Evolutionary conservation across 1,140 invertebrate genomes (phyloP).

Genomic region (Philotrypesis tridentata): DNA sequence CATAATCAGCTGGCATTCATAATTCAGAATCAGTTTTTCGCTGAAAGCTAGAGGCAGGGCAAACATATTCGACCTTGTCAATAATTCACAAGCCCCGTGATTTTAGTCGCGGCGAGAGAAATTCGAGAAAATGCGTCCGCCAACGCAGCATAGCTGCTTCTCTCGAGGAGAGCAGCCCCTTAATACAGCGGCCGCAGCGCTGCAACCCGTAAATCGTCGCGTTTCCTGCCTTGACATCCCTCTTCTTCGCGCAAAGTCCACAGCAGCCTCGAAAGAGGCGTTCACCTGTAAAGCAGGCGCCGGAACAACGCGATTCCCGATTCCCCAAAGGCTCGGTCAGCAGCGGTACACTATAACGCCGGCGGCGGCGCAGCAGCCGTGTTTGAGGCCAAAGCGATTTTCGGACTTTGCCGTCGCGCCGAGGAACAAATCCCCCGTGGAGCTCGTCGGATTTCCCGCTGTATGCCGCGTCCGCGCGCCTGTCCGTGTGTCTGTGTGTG

Average conservation of each 20-base stretch:
- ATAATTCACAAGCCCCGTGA: too few relatives aligned
- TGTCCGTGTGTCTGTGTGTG: not conserved
- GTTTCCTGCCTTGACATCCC: not conserved
- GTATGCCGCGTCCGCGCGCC: not conserved
- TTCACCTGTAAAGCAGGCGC: not conserved
- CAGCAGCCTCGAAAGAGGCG: not conserved
- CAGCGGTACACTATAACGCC: not conserved
- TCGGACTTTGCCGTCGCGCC: not conserved
- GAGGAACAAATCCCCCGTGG: conserved; percentile 31
- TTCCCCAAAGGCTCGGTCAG: not conserved
- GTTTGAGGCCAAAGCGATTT: conserved; percentile 38
- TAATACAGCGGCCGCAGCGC: not conserved
- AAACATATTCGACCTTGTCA: too few relatives aligned
- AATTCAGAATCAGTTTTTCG: too few relatives aligned
- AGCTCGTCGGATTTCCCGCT: not conserved
- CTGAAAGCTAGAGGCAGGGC: too few relatives aligned
- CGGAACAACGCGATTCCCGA: not conserved
- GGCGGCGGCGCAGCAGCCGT: not conserved
- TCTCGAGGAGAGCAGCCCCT: not conserved
- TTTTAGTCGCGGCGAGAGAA: too few relatives aligned
- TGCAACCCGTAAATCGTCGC: not conserved
- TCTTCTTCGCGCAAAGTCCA: not conserved
- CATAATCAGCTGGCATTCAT: too few relatives aligned
- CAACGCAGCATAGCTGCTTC: not conserved
- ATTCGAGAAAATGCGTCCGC: too few relatives aligned